Evolutionary conservation across 2,113 vertebrate species (phyloP), one percentile per base, ranked within the genome.

Genomic region (Forbesichthys papilliferus): DNA sequence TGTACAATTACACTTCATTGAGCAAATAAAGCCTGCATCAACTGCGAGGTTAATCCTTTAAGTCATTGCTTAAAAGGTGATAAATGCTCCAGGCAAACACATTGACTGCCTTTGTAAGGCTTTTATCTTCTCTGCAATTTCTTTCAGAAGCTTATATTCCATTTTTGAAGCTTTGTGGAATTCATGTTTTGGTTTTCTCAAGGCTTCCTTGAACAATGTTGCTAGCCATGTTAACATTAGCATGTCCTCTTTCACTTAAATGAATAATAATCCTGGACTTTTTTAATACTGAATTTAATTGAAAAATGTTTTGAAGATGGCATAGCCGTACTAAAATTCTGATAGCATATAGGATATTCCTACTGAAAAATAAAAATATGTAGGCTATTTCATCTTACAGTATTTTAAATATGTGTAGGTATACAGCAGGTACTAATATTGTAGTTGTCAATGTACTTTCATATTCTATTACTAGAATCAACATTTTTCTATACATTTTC

Each of bases 1-100:
- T 49, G 68, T 78, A 52, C 71, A 79, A 82, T 83, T 85, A 83
- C 74, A 81, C 75, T 82, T 88, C 75, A 79, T 83, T 86, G 74
- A 68, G 18, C 65, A 77, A 79, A 88, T 74, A 78, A 66, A 65
- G 67, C 74, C 83, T 81, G 70, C 74, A 85, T 67, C 84, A 68
- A 81, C 73, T 86, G 78, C 83, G 81, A 90, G 82, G 84, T 90
- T 86, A 87, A 68, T 78, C 84, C 61, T 56, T 75, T 65, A 57
- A 84, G 78, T 82, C 68, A 34, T n/a, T n/a, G 49, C 62, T 42
- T 46, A 77, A 68, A 87, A 69, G 78, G 71, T 64, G 58, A 70
- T 77, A 68, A 79, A 82, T 85, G 82, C 77, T 80, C 76, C 82
- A 81, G 85, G 79, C 79, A 83, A 75, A 68, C 84, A 76, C 79